A percentile compares a stretch with the other conserved stretches of the same genome.
phyloP scores from a whole-genome alignment of 2,888 invertebrate genomes.

The Tryphoninae sp. region DNA sequence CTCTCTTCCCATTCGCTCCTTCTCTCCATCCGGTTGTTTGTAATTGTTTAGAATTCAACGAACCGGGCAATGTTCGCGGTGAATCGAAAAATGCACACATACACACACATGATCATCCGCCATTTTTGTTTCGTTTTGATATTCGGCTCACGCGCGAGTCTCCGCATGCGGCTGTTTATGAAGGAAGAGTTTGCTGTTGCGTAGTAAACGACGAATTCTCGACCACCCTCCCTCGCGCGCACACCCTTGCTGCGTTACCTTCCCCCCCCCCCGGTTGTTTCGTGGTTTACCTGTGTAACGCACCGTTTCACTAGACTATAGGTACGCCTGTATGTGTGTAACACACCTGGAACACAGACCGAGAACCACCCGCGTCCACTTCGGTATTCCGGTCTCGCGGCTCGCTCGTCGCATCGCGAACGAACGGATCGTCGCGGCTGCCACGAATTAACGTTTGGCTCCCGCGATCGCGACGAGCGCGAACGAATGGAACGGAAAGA shows the following conservation, averaged over 20 bases:
- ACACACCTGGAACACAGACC: neutral
- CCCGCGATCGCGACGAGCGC: slow-evolving; percentile 19
- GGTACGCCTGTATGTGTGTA: slow-evolving; percentile 24
- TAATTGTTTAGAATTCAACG: slow-evolving; percentile 52
- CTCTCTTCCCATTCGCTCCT: neutral
- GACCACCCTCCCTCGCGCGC: slow-evolving; percentile 35
- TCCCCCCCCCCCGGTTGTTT: slow-evolving; percentile 23
- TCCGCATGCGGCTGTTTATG: slow-evolving; percentile 52
- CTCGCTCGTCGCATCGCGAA: slow-evolving; percentile 53
- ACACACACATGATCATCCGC: slow-evolving; percentile 29
- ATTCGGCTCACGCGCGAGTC: slow-evolving; percentile 48
- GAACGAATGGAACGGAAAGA: slow-evolving; percentile 14
- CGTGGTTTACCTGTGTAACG: slow-evolving; percentile 60
- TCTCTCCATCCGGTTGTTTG: neutral
- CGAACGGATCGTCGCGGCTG: slow-evolving; percentile 43
- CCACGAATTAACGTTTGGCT: slow-evolving; percentile 55
- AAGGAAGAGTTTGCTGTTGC: slow-evolving; percentile 61
- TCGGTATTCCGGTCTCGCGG: slow-evolving; percentile 59
- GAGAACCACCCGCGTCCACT: slow-evolving; percentile 30
- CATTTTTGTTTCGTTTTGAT: slow-evolving; percentile 49
- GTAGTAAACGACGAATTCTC: slow-evolving; percentile 55
- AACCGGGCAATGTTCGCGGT: neutral
- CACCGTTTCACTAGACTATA: slow-evolving; percentile 16
- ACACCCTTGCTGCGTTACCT: neutral
- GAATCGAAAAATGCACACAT: slow-evolving; percentile 25